phyloP scores from a whole-genome alignment of 2,888 invertebrate genomes.

The Lymantria dispar region DNA sequence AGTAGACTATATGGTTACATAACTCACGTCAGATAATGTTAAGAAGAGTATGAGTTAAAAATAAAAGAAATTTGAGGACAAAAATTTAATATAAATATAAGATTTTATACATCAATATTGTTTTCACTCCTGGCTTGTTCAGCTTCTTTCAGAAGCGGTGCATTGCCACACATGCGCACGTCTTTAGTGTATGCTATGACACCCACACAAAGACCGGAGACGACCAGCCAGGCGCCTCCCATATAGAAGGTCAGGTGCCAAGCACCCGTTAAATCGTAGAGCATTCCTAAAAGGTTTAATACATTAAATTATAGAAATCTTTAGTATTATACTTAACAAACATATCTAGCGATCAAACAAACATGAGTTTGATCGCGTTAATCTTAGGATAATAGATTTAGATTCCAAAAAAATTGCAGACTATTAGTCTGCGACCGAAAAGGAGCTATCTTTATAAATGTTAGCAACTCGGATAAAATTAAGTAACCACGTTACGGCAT shows the following conservation, averaged over 20 bases:
- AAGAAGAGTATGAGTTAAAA: neutral
- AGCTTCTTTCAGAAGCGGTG: slow-evolving; percentile 55
- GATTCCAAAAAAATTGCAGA: too few relatives aligned
- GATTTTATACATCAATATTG: slow-evolving; percentile 16
- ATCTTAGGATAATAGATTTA: too few relatives aligned
- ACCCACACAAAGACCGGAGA: slow-evolving; percentile 60
- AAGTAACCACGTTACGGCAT: too few relatives aligned
- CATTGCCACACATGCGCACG: slow-evolving; percentile 55
- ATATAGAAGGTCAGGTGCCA: slow-evolving; percentile 73
- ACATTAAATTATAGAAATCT: too few relatives aligned
- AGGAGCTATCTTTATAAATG: too few relatives aligned
- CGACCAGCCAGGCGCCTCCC: slow-evolving; percentile 61
- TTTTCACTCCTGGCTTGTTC: slow-evolving; percentile 37
- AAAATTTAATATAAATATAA: neutral
- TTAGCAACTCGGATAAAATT: too few relatives aligned
- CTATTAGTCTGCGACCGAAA: too few relatives aligned
- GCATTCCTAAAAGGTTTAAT: slow-evolving; percentile 47
- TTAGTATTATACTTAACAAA: too few relatives aligned
- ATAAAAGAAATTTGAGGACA: neutral
- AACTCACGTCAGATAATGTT: too few relatives aligned
- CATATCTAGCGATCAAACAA: too few relatives aligned
- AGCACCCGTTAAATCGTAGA: slow-evolving; percentile 58
- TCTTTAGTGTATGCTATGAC: slow-evolving; percentile 65
- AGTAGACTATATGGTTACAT: too few relatives aligned
- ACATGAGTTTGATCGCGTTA: too few relatives aligned